Evolutionary conservation across 2,797 vertebrate species (phyloP).

Genomic region (Muscicapa comitata): DNA sequence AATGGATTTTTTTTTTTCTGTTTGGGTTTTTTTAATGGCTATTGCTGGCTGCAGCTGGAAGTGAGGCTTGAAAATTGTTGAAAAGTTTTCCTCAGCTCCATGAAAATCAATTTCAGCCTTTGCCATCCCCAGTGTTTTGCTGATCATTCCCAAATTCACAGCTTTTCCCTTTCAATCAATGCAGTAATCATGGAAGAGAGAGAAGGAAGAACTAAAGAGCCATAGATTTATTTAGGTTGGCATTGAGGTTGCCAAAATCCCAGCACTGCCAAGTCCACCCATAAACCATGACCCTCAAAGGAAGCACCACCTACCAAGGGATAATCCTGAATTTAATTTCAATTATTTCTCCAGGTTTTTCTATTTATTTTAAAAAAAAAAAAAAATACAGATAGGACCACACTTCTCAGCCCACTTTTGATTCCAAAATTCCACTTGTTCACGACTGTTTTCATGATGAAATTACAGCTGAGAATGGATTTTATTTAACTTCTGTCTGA

Average conservation of each 20-base stretch:
- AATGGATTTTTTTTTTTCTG: background rate
- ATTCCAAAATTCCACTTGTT: background rate
- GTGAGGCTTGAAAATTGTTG: background rate
- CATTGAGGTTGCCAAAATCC: background rate
- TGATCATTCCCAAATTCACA: background rate
- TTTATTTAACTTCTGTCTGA: background rate
- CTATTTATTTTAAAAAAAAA: background rate
- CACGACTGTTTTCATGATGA: background rate
- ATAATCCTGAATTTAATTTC: background rate
- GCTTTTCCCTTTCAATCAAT: background rate
- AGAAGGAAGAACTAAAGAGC: background rate
- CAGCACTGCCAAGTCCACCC: background rate
- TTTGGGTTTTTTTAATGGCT: background rate
- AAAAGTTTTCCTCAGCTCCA: background rate
- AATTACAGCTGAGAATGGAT: background rate
- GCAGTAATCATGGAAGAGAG: background rate
- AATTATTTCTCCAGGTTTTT: background rate
- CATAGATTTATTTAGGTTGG: accelerated
- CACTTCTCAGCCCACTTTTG: background rate
- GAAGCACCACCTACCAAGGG: background rate
- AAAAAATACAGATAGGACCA: background rate
- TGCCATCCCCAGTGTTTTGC: background rate
- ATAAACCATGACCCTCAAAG: background rate
- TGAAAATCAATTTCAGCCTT: background rate
- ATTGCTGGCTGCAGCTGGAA: background rate